These are phyloP conservation scores for Sinodicranocentrus sp. DNA, from an alignment of 2,888 invertebrate species.

Conservation along the genomic window DNA sequence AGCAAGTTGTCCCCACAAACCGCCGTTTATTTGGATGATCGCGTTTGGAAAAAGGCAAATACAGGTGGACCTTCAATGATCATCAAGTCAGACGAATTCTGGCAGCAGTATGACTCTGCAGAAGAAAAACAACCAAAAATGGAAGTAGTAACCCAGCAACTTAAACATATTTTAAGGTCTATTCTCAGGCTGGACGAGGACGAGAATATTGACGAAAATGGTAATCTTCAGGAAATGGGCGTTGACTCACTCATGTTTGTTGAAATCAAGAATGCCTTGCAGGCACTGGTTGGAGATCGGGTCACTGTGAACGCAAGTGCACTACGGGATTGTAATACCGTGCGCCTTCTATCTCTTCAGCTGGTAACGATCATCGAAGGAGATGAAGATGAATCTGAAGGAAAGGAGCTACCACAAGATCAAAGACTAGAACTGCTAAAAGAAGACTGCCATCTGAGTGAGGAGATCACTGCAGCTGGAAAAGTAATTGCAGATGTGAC, in stretches of 20 bases:
- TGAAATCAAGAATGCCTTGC: slow-evolving; percentile 60
- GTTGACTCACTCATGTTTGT: slow-evolving; percentile 64
- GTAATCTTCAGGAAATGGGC: slow-evolving; percentile 43
- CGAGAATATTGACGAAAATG: slow-evolving; percentile 46
- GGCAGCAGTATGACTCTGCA: slow-evolving; percentile 42
- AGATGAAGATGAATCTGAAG: background rate
- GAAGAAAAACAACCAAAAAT: slow-evolving; percentile 27
- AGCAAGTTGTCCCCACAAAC: background rate
- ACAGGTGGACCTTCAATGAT: slow-evolving; percentile 4
- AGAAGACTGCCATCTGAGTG: slow-evolving; percentile 25
- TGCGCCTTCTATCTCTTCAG: background rate
- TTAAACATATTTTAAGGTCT: slow-evolving; percentile 21
- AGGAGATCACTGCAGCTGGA: background rate
- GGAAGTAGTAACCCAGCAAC: slow-evolving; percentile 24
- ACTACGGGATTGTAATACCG: slow-evolving; percentile 38
- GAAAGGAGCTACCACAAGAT: background rate
- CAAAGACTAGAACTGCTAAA: slow-evolving; percentile 25
- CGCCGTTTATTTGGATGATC: slow-evolving; percentile 46
- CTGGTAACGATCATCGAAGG: slow-evolving; percentile 33
- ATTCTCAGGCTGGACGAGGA: slow-evolving; percentile 49
- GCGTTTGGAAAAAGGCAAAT: background rate
- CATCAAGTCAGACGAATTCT: slow-evolving; percentile 48
- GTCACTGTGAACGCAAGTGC: slow-evolving; percentile 36
- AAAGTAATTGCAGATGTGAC: too few relatives aligned
- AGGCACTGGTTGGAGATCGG: slow-evolving; percentile 48